Conservation (phyloP, 1,140 invertebrate species). For the Lepidotrigona ventralis region DNA sequence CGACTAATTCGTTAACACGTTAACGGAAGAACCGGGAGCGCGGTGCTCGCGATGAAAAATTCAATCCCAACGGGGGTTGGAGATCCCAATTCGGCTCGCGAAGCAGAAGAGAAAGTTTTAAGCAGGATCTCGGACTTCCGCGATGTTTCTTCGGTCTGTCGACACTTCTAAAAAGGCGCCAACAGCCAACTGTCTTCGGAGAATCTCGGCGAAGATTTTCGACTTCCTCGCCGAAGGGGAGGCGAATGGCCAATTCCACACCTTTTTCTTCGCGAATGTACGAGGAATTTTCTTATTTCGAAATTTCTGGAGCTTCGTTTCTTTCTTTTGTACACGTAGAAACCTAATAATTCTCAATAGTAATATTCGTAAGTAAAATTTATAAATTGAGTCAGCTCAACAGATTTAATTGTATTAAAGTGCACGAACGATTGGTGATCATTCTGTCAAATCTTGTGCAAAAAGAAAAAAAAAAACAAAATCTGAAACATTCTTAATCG, state of each 20-base stretch:
- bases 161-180: background rate
- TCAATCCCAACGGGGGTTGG: background rate
- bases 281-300: no score
- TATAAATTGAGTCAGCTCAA: no score
- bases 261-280: background rate
- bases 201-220: background rate
- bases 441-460: no score
- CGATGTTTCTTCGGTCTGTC: background rate
- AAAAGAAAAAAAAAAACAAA: no score
- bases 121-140: conserved; percentile 25
- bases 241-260: background rate
- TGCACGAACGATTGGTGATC: no score
- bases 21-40: no score
- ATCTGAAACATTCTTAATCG: no score
- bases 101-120: conserved; percentile 22
- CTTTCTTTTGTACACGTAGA: no score
- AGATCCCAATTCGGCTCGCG: background rate
- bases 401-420: no score
- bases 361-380: no score
- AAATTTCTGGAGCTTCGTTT: no score
- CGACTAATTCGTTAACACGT: conserved; percentile 30
- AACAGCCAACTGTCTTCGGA: conserved; percentile 8
- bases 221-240: background rate
- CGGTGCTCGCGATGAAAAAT: conserved; percentile 20
- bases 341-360: no score